These are phyloP conservation scores for Xyrichtys novacula DNA, from an alignment of 2,797 vertebrate species.

Conservation along the genomic window DNA sequence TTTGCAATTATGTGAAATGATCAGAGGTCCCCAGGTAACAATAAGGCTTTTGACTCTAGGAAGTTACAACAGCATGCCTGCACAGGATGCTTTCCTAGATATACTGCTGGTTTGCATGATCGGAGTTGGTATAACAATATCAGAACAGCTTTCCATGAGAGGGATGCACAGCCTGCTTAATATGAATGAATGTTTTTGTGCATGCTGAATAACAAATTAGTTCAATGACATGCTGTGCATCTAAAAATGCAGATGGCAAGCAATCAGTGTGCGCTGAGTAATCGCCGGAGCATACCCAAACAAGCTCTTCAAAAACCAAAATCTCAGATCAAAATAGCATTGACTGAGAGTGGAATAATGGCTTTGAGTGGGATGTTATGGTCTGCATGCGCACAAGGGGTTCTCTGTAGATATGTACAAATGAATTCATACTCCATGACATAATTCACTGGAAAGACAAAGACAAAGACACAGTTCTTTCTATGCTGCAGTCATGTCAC, in stretches of 20 bases:
- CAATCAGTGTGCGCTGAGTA: conserved; percentile 21
- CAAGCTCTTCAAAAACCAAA: conserved; percentile 17
- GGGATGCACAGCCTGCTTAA: neutral
- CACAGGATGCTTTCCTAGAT: neutral
- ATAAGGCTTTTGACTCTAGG: neutral
- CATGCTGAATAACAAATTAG: conserved; percentile 19
- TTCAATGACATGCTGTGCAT: conserved; percentile 17
- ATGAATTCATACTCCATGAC: neutral
- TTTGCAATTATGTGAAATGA: no score
- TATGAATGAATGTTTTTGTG: neutral
- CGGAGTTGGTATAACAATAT: neutral
- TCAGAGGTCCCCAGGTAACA: no score
- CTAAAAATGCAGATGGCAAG: conserved; percentile 38
- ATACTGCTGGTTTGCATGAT: no score
- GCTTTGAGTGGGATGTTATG: neutral
- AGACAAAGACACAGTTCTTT: neutral
- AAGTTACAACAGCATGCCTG: neutral
- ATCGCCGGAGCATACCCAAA: conserved; percentile 29
- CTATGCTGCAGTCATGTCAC: conserved; percentile 19
- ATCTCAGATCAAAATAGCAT: neutral
- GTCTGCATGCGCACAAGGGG: neutral
- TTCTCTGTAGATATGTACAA: neutral
- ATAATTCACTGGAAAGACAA: neutral
- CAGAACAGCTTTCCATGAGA: neutral
- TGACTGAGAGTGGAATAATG: neutral